Percentiles rank a stretch among this genome's conserved stretches.
Evolutionary conservation across 2,797 vertebrate genomes (phyloP).

Genomic region (Chromis chromis): DNA sequence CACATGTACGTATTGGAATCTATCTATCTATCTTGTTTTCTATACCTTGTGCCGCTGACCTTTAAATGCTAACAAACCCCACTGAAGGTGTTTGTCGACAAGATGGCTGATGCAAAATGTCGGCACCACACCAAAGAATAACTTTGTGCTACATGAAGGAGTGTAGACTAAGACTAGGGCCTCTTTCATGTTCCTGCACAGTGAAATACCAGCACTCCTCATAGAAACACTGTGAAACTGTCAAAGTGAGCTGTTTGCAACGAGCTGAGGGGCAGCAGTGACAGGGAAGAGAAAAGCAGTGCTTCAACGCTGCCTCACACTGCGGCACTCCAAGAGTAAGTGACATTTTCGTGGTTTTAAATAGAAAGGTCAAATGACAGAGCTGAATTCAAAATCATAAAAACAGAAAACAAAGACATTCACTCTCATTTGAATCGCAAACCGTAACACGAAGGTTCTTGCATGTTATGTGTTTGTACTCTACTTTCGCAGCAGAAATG

Average conservation of each 20-base stretch:
- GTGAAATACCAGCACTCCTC: constrained; percentile 58
- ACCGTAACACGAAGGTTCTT: background rate
- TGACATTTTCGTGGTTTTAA: constrained; percentile 47
- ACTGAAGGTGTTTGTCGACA: constrained; percentile 23
- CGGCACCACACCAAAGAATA: constrained; percentile 15
- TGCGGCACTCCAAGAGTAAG: constrained; percentile 34
- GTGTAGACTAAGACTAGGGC: background rate
- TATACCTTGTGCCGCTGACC: background rate
- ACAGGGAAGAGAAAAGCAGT: constrained; percentile 52
- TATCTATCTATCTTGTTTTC: background rate
- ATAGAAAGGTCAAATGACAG: constrained; percentile 54
- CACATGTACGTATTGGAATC: too few relatives aligned
- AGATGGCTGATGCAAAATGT: constrained; percentile 31
- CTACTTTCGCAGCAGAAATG: constrained; percentile 14
- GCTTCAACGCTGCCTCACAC: constrained; percentile 36
- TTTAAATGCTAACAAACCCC: constrained; percentile 15
- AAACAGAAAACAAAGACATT: constrained; percentile 6
- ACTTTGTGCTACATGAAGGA: constrained; percentile 32
- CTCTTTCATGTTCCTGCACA: constrained; percentile 29
- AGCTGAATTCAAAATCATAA: constrained; percentile 25
- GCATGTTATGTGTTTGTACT: background rate
- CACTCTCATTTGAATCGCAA: constrained; percentile 19
- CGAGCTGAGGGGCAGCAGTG: constrained; percentile 54
- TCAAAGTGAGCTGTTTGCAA: constrained; percentile 72
- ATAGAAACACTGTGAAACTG: constrained; percentile 51